Conservation (phyloP, 2,113 vertebrate genomes). For the Lanius ludovicianus region DNA sequence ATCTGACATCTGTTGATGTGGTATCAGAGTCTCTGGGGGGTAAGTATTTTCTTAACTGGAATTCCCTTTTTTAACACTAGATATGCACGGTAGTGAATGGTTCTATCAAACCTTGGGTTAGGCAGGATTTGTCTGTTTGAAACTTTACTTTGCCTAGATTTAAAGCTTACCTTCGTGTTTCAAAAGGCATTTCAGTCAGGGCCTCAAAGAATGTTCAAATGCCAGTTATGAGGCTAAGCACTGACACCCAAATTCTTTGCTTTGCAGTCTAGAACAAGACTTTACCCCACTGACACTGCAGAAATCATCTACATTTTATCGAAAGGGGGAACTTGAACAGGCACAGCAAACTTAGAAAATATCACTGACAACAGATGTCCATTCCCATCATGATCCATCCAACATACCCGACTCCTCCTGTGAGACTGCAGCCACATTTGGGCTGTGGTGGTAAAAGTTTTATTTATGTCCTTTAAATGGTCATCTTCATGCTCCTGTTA, state of each 20-base stretch:
- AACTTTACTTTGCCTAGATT: neutral
- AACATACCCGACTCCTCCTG: neutral
- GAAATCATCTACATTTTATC: neutral
- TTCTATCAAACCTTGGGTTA: neutral
- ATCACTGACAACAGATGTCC: neutral
- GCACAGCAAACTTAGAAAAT: neutral
- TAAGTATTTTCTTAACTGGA: neutral
- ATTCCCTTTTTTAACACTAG: neutral
- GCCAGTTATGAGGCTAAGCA: neutral
- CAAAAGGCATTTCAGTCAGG: neutral
- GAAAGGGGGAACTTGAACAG: neutral
- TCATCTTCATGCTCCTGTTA: neutral
- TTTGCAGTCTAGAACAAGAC: neutral
- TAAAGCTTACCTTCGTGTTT: neutral
- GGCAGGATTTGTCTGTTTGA: neutral
- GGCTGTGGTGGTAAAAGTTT: neutral
- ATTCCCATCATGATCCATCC: neutral
- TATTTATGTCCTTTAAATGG: neutral
- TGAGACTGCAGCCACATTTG: neutral
- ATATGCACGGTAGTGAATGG: neutral
- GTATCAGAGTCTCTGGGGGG: neutral
- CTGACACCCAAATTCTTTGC: neutral
- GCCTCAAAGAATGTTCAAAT: neutral
- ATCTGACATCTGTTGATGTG: neutral
- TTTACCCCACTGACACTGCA: neutral